Evolutionary conservation across 2,797 vertebrate genomes (phyloP).

Genomic region (Sylvia borin): DNA sequence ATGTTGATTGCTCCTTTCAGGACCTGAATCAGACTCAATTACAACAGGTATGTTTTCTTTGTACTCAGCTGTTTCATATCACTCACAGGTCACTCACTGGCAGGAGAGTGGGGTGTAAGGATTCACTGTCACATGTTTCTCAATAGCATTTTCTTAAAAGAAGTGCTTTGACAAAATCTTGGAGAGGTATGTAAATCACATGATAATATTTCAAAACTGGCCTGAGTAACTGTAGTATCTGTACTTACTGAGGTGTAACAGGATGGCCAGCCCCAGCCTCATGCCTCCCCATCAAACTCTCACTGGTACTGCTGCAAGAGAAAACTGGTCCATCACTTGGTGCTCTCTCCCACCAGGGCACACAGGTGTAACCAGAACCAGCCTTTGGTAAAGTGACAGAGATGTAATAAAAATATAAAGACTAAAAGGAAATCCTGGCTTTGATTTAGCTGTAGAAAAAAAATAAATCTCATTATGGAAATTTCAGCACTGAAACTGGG

Average conservation of each 20-base stretch:
- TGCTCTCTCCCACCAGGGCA: neutral
- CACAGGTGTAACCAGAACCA: neutral
- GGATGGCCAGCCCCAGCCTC: constrained; percentile 33
- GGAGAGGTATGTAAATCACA: neutral
- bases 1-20: neutral
- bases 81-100: neutral
- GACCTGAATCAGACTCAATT: neutral
- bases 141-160: neutral
- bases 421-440: neutral
- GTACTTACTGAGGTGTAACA: constrained; percentile 72
- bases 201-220: neutral
- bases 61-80: neutral
- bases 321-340: neutral
- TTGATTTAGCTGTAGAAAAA: neutral
- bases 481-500: neutral
- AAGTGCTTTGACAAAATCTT: neutral
- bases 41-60: neutral
- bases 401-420: neutral
- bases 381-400: neutral
- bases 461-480: neutral
- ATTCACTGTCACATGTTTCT: neutral
- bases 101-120: neutral
- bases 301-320: constrained; percentile 7
- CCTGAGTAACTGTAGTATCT: neutral
- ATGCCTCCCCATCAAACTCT: constrained; percentile 42